Conservation (phyloP, 2,888 invertebrate genomes). For the Macrophya alboannulata region DNA sequence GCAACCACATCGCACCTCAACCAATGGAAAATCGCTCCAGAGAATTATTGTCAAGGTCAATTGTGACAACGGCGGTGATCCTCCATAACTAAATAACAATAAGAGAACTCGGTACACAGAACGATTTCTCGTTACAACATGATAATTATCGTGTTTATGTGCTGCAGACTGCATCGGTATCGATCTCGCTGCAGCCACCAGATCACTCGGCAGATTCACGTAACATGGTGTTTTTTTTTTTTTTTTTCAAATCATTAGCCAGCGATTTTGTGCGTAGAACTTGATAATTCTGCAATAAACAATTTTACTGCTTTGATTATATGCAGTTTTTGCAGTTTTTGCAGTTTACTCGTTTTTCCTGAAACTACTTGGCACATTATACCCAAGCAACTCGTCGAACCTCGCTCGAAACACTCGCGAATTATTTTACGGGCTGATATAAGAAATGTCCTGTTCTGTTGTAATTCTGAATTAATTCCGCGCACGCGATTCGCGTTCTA, state of each 20-base stretch:
- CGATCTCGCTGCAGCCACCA: neutral
- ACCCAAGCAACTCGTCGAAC: neutral
- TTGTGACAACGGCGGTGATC: conserved; percentile 49
- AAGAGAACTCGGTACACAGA: neutral
- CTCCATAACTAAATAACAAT: conserved; percentile 36
- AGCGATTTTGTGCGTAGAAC: neutral
- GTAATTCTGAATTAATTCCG: neutral
- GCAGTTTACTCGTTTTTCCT: neutral
- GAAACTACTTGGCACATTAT: neutral
- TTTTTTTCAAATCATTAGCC: conserved; percentile 23
- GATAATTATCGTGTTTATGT: conserved; percentile 56
- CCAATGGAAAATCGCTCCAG: conserved; percentile 26
- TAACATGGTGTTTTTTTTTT: conserved; percentile 35
- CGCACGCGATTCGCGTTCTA: neutral
- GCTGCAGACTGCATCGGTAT: neutral
- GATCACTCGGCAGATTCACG: conserved; percentile 58
- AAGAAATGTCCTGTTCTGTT: neutral
- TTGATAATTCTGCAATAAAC: neutral
- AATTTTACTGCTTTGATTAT: conserved; percentile 20
- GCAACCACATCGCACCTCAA: conserved; percentile 32
- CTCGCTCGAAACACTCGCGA: neutral
- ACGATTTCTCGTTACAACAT: conserved; percentile 32
- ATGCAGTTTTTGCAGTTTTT: neutral
- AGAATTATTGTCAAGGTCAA: conserved; percentile 31
- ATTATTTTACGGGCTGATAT: conserved; percentile 15